Evolutionary conservation across 64 coral and sea anemone genomes (phyloP).

Genomic region (Montipora cactus): DNA sequence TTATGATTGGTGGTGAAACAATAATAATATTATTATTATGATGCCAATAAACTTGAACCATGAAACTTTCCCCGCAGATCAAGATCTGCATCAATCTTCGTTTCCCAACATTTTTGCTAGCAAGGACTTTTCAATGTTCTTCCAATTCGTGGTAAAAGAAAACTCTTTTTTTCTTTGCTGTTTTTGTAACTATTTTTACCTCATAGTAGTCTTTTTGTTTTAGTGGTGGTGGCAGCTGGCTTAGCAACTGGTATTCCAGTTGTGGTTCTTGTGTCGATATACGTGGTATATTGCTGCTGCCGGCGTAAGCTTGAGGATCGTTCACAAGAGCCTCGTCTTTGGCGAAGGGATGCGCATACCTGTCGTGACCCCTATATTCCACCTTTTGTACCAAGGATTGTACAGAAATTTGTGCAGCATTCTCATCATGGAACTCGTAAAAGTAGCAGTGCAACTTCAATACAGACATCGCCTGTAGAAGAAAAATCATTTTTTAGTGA

Average conservation of each 20-base stretch:
- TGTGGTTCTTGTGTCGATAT: slow-evolving; percentile 85
- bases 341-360: slow-evolving; percentile 81
- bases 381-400: slow-evolving; percentile 88
- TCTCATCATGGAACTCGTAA: slow-evolving; percentile 74
- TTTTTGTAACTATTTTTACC: neutral
- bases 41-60: no score
- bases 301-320: slow-evolving; percentile 79
- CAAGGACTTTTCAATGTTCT: no score
- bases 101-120: no score
- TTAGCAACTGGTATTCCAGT: slow-evolving; percentile 97
- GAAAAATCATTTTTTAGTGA: slow-evolving; percentile 95
- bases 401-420: slow-evolving; percentile 95
- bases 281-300: slow-evolving; percentile 93
- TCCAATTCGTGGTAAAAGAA: neutral
- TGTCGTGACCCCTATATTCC: slow-evolving; percentile 93
- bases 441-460: slow-evolving; percentile 88
- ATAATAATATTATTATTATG: no score
- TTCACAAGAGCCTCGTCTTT: slow-evolving; percentile 79
- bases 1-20: no score
- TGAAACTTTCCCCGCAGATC: no score
- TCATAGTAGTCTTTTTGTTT: neutral
- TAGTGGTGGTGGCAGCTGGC: slow-evolving; percentile 88
- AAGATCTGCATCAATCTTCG: no score
- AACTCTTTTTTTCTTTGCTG: neutral
- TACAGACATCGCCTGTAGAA: slow-evolving; percentile 88